Conservation (phyloP, 2,113 vertebrate genomes). For the Eretmochelys imbricata region DNA sequence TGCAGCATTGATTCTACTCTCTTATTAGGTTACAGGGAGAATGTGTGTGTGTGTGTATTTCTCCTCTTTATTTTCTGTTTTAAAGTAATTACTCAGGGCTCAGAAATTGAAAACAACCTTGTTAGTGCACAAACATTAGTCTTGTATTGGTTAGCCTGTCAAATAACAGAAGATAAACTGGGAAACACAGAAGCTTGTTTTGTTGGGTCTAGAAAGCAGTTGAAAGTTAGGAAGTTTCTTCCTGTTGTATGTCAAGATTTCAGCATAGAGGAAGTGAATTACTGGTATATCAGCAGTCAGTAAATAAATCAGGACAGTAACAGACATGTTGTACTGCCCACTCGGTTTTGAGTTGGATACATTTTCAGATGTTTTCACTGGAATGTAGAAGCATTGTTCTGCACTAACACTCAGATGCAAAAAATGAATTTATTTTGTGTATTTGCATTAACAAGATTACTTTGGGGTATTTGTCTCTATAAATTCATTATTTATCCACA, state of each 20-base stretch:
- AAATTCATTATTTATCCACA: not conserved
- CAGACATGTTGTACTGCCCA: not conserved
- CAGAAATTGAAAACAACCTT: not conserved
- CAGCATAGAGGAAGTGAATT: rapidly evolving
- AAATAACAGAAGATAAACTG: not conserved
- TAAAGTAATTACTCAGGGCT: not conserved
- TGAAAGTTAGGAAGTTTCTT: not conserved
- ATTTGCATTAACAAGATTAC: constrained; percentile 1
- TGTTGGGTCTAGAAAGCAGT: not conserved
- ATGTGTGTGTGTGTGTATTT: not conserved
- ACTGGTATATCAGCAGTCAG: not conserved
- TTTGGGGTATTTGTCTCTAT: not conserved
- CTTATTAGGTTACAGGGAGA: not conserved
- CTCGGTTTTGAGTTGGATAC: not conserved
- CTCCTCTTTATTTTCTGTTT: not conserved
- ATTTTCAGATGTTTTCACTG: not conserved
- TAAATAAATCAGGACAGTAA: not conserved
- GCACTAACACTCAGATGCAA: not conserved
- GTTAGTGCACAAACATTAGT: not conserved
- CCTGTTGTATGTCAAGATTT: not conserved
- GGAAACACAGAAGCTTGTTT: not conserved
- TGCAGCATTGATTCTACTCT: not conserved
- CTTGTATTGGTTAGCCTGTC: not conserved
- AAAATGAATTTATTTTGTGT: not conserved
- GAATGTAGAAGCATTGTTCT: not conserved